phyloP scores from a whole-genome alignment of 2,113 vertebrate genomes.

The Zosterops japonicus region DNA sequence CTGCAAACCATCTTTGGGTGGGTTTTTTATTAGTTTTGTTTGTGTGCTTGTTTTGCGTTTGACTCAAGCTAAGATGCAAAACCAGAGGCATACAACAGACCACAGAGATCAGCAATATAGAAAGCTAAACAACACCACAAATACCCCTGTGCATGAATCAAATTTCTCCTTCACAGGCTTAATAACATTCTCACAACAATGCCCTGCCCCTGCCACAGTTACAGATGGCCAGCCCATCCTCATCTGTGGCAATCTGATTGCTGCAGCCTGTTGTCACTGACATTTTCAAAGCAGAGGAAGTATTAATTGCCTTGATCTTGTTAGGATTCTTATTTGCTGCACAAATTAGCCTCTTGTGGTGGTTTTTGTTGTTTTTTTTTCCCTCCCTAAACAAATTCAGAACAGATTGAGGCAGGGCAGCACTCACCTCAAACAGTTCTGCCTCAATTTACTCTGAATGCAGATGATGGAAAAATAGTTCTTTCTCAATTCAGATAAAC shows the following conservation, averaged over 20 bases:
- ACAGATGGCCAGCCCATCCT: not conserved
- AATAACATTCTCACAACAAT: not conserved
- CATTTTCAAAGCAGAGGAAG: not conserved
- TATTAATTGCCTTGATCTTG: conserved; percentile 10
- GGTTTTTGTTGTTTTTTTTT: not conserved
- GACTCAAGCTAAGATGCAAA: not conserved
- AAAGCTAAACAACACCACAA: not conserved
- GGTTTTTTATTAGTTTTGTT: not conserved
- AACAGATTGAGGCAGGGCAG: not conserved
- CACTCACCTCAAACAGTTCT: not conserved
- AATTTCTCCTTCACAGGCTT: not conserved
- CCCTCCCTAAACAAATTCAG: not conserved
- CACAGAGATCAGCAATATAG: not conserved
- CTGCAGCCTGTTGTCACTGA: not conserved
- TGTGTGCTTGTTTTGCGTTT: not conserved
- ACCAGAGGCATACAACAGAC: not conserved
- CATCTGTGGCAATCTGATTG: not conserved
- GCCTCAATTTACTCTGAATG: not conserved
- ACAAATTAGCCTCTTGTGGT: not conserved
- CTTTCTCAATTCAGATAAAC: not conserved
- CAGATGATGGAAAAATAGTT: not conserved
- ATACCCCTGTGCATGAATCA: not conserved
- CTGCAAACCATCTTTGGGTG: not conserved
- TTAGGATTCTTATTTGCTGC: not conserved
- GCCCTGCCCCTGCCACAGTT: not conserved